These are phyloP conservation scores for Petrocephalus schoutedeni DNA, from an alignment of 2,797 vertebrate species.

Conservation along the genomic window DNA sequence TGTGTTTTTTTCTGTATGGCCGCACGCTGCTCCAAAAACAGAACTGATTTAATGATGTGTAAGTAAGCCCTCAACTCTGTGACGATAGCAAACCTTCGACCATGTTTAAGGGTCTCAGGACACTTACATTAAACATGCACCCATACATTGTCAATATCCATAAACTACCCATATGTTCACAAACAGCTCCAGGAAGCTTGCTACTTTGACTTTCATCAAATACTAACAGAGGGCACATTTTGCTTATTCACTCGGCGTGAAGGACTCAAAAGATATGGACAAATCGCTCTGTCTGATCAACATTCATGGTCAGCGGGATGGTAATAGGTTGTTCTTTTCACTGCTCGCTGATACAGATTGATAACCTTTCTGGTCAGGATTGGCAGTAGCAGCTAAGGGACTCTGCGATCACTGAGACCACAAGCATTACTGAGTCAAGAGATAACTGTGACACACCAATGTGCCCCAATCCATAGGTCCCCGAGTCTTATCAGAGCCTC, in stretches of 20 bases:
- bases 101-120: not conserved
- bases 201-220: not conserved
- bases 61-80: not conserved
- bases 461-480: not conserved
- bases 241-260: conserved; percentile 9
- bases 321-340: not conserved
- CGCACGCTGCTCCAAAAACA: not conserved
- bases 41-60: not conserved
- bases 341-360: not conserved
- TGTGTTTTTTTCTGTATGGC: not conserved
- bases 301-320: not conserved
- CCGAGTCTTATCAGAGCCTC: not conserved
- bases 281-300: not conserved
- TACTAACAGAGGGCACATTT: not conserved
- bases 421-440: not conserved
- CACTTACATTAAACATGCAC: not conserved
- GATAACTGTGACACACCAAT: conserved; percentile 3
- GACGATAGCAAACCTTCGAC: not conserved
- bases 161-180: not conserved
- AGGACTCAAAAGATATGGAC: not conserved
- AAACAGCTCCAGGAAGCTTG: not conserved
- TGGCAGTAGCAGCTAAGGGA: not conserved
- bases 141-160: not conserved
- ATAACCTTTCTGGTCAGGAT: conserved; percentile 11
- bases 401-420: not conserved